These are phyloP conservation scores for Archivesica marissinica DNA, from an alignment of 1,140 invertebrate species.

Conservation along the genomic window DNA sequence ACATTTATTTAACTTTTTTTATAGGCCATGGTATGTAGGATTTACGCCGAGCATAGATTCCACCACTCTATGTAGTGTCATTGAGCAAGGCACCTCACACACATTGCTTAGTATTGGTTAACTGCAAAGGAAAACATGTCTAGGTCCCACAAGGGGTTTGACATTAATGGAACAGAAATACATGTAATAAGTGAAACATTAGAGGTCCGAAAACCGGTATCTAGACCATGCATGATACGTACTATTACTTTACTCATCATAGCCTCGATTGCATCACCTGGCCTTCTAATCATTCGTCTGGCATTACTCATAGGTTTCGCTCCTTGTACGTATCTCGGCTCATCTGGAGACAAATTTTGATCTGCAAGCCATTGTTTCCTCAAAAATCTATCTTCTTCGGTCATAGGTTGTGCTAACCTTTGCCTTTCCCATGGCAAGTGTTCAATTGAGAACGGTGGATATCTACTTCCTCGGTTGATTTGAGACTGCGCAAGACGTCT, in stretches of 20 bases:
- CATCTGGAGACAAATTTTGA: slow-evolving; percentile 74
- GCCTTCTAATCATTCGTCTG: slow-evolving; percentile 60
- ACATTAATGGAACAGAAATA: no score
- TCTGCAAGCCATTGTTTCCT: slow-evolving; percentile 79
- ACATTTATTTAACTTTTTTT: no score
- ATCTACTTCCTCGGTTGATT: slow-evolving; percentile 69
- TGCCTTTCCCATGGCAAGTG: slow-evolving; percentile 73
- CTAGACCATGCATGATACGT: not conserved
- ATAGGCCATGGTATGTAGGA: no score
- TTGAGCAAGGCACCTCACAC: no score
- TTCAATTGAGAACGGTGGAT: slow-evolving; percentile 76
- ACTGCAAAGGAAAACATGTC: no score
- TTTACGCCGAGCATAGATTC: no score
- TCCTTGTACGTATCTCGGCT: slow-evolving; percentile 73
- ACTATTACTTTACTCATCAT: slow-evolving; percentile 25
- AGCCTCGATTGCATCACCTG: slow-evolving; percentile 65
- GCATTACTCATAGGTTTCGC: slow-evolving; percentile 64
- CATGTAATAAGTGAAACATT: not conserved
- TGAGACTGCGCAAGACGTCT: slow-evolving; percentile 43
- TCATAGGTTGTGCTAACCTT: slow-evolving; percentile 72
- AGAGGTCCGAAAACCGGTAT: not conserved
- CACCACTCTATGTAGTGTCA: no score
- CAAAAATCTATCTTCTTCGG: slow-evolving; percentile 75
- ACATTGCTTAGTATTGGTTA: no score
- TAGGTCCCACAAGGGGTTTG: no score